Base-by-base conservation (phyloP, 2,888 invertebrate species). In the Itoplectis maculator region DNA sequence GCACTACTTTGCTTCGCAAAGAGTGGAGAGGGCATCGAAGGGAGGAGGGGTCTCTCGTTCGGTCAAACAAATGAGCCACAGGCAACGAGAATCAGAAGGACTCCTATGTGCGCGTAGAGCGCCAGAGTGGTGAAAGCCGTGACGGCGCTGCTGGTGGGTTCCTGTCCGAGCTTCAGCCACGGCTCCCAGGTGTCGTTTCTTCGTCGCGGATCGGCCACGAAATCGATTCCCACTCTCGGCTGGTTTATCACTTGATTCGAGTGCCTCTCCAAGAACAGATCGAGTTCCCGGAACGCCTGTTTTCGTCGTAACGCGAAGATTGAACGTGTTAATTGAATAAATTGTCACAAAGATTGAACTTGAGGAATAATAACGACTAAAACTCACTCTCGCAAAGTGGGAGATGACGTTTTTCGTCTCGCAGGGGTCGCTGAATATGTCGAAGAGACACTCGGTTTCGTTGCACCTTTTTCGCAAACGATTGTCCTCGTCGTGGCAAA, bases 371-470 rank as follows among this genome's bases (percentile, higher is more conserved):
- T 1, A 77, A n/a, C 8, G n/a, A 35, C 47, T 5, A 5, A 29
- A 5, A 84, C 82, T 87, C 69, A 92, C 92, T 74, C 85, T 87
- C 2, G 90, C 88, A 87, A 93, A 92, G 18, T 90, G 88, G 45
- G 88, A 90, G 5, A 93, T 93, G 29, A 95, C 89, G 88, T 98
- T 96, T 87, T 95, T 95, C 72, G 95, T 95, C 91, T 98, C 97
- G 88, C 96, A 96, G 0, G 97, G 97, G 91, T 98, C 98, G 69
- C 94, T 94, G 0, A 95, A 94, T 56, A 98, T 95, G 90, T 98
- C 96, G 92, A 95, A 98, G 13, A 96, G 93, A 87, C 96, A 96
- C n/a, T 95, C 95, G 5, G 94, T 92, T 20, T 90, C 90, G 70
- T 92, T 92, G 81, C 92, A 92, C 9, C 89, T 88, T 61, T 37